Evolutionary conservation across 2,888 invertebrate species (phyloP), one percentile per base, ranked within the genome.

Genomic region (Anoplius nigerrimus): DNA sequence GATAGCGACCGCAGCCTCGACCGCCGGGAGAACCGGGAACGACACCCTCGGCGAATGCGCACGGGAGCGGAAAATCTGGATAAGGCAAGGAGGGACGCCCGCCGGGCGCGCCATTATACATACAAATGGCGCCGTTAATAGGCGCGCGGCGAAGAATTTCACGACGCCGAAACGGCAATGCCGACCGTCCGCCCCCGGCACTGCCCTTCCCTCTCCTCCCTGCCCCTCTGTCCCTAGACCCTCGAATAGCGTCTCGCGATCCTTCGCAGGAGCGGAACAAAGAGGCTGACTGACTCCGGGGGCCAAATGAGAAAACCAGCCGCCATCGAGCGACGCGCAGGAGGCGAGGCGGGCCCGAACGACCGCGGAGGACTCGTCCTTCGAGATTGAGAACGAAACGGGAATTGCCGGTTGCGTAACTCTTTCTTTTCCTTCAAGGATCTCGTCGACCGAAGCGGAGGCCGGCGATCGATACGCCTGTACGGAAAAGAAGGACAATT

Each of bases 41-140:
- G n/a, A 34, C 34, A 6, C 34, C 34, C 34, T 34, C 55, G 34
- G 43, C 20, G 43, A 43, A 43, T 21, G 56, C 16, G 56, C 43
- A 57, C 20, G 43, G 43, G 56, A 53, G 63, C 34, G 57, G 57
- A 66, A 67, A 71, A 71, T 72, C 63, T 71, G 22, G 43, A 57
- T 48, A 48, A 48, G n/a, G 57, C 46, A 60, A 54, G 60, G 52
- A 63, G 22, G 53, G 46, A 58, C 43, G 61, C 24, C 45, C 58
- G 64, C 34, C 42, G 58, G 61, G 64, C 54, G 69, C n/a, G 45
- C 58, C 61, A 59, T 69, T 71, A 64, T 71, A 69, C 71, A 45
- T 65, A 59, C 52, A 69, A 65, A 71, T 62, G 54, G 64, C 54
- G 20, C 8, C 63, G 66, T 66, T 71, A 70, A 72, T 72, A 66